Evolutionary conservation across 2,113 vertebrate genomes (phyloP).

Genomic region (Oryzias celebensis): DNA sequence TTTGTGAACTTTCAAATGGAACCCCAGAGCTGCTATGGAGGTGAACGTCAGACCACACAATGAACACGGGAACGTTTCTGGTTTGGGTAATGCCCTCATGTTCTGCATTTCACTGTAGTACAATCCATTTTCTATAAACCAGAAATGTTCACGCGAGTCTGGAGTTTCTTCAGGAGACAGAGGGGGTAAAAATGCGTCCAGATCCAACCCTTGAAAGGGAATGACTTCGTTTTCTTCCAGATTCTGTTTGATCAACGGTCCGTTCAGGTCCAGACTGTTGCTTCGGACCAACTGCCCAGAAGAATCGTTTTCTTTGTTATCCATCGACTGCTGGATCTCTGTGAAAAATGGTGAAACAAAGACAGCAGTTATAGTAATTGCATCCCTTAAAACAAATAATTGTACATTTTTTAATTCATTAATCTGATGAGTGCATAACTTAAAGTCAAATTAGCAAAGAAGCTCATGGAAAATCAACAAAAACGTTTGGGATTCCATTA

Average conservation of each 20-base stretch:
- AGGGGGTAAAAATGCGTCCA: background rate
- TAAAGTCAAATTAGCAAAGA: too few species aligned
- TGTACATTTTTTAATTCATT: too few species aligned
- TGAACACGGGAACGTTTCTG: background rate
- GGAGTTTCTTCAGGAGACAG: background rate
- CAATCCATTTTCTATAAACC: too few species aligned
- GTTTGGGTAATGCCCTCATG: background rate
- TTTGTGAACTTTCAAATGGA: conserved; percentile 2
- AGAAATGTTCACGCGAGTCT: background rate
- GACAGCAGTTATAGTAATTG: too few species aligned
- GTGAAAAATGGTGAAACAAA: background rate
- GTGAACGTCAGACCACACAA: background rate
- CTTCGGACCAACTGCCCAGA: background rate
- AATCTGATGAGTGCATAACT: too few species aligned
- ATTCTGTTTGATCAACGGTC: background rate
- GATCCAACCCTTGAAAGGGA: background rate
- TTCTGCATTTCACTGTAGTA: background rate
- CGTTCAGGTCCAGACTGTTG: background rate
- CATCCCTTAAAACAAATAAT: too few species aligned
- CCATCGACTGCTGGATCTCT: background rate
- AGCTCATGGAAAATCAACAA: too few species aligned
- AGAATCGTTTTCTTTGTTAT: background rate
- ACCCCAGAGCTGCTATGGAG: background rate
- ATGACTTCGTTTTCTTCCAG: background rate
- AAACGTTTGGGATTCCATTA: too few species aligned